Percentiles rank a stretch among this genome's conserved stretches.
phyloP scores from a whole-genome alignment of 1,140 invertebrate species.

The Magallana gigas region DNA sequence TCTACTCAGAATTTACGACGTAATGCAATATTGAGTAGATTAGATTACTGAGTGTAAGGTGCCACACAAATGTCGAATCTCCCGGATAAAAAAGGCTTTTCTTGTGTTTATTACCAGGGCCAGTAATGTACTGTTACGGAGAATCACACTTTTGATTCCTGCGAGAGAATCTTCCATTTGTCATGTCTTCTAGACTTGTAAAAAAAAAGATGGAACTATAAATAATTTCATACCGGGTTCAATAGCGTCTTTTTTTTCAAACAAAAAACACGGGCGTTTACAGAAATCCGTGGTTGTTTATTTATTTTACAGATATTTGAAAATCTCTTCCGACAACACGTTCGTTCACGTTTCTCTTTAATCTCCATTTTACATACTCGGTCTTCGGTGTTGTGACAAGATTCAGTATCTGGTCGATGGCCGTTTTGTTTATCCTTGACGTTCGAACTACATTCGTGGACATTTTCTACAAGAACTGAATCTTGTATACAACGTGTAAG shows the following conservation, averaged over 20 bases:
- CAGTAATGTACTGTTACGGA: background rate
- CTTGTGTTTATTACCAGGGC: background rate
- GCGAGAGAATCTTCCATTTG: background rate
- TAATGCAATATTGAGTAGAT: conserved; percentile 22
- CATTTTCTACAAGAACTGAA: too few species aligned
- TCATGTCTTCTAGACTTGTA: background rate
- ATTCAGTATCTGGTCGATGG: too few species aligned
- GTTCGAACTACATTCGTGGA: too few species aligned
- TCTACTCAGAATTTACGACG: conserved; percentile 17
- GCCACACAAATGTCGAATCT: background rate
- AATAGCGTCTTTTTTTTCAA: background rate
- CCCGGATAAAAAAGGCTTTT: background rate
- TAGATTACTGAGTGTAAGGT: background rate
- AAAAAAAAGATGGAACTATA: background rate
- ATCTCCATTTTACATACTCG: too few species aligned
- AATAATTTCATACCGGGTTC: background rate
- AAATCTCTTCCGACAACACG: too few species aligned
- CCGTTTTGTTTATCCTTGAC: too few species aligned
- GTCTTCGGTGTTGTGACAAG: too few species aligned
- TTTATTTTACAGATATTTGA: background rate
- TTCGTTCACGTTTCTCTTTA: too few species aligned
- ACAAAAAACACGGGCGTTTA: background rate
- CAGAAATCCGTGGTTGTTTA: background rate
- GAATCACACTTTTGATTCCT: background rate
- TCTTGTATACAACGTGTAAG: too few species aligned